Percentiles rank a stretch among this genome's conserved stretches.
These are phyloP conservation scores for Hyperoodon ampullatus DNA, from an alignment of 2,113 vertebrate species.

Conservation along the genomic window DNA sequence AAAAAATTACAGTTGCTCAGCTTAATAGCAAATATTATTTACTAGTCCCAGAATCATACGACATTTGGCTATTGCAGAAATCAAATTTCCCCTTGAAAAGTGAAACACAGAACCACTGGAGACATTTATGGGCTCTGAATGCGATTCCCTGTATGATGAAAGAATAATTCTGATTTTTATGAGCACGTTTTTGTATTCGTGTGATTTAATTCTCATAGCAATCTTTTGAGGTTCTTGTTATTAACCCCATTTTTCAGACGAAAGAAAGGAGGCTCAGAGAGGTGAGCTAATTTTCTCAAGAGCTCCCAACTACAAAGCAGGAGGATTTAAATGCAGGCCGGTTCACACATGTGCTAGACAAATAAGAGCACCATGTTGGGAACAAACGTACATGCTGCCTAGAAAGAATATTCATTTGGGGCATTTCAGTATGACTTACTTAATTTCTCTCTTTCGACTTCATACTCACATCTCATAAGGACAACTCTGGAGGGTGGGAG, in stretches of 20 bases:
- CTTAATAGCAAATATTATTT: slow-evolving; percentile 37
- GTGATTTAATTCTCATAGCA: slow-evolving; percentile 27
- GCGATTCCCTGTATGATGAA: not conserved
- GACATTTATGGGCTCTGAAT: not conserved
- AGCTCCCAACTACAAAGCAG: not conserved
- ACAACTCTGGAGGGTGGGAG: not conserved
- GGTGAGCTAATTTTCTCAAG: not conserved
- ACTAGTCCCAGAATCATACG: not conserved
- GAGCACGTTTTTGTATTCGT: slow-evolving; percentile 48
- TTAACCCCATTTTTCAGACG: slow-evolving; percentile 62
- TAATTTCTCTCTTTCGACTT: not conserved
- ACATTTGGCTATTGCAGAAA: slow-evolving; percentile 29
- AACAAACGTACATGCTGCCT: not conserved
- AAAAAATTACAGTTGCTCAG: not conserved
- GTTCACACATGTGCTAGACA: not conserved
- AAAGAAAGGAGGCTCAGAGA: slow-evolving; percentile 18
- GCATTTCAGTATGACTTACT: not conserved
- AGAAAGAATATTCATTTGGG: not conserved
- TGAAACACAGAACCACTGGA: not conserved
- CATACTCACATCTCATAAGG: not conserved
- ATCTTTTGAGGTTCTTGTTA: slow-evolving; percentile 49
- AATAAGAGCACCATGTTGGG: not conserved
- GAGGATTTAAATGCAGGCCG: not conserved
- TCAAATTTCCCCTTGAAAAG: slow-evolving; percentile 62
- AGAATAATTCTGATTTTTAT: slow-evolving; percentile 49